phyloP scores from a whole-genome alignment of 2,113 vertebrate species.

The Gobius niger region DNA sequence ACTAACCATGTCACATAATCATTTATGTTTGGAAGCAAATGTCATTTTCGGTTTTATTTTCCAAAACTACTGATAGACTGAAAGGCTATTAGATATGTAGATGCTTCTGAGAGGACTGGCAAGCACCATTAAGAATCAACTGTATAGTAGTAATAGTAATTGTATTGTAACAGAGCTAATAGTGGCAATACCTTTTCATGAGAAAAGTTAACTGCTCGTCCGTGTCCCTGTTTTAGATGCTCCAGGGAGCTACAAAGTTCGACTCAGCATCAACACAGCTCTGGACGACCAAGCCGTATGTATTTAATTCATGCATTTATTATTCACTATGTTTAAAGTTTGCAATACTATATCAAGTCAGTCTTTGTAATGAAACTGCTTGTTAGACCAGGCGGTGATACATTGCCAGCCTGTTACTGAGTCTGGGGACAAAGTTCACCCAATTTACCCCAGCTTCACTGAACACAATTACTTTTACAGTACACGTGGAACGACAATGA shows the following conservation, averaged over 20 bases:
- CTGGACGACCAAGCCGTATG: constrained; percentile 89
- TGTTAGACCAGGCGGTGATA: background rate
- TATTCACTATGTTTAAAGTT: background rate
- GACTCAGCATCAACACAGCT: constrained; percentile 88
- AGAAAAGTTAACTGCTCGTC: background rate
- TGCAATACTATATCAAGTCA: background rate
- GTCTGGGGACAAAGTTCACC: constrained; percentile 22
- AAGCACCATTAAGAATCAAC: no score
- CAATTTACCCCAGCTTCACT: constrained; percentile 6
- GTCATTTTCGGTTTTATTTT: no score
- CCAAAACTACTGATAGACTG: no score
- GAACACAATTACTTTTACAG: constrained; percentile 71
- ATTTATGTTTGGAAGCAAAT: no score
- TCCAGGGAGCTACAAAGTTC: constrained; percentile 85
- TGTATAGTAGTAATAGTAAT: background rate
- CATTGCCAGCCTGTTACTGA: background rate
- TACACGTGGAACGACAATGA: constrained; percentile 89
- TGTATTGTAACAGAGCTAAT: background rate
- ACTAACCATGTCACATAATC: no score
- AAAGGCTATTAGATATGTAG: no score
- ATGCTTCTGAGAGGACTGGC: no score
- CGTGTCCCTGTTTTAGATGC: constrained; percentile 66
- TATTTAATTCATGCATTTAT: constrained; percentile 4
- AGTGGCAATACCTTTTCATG: background rate
- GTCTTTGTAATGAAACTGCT: background rate